Evolutionary conservation across 1,140 invertebrate genomes (phyloP), one percentile per base, ranked within the genome.

Genomic region (Drosophila micromelanica): DNA sequence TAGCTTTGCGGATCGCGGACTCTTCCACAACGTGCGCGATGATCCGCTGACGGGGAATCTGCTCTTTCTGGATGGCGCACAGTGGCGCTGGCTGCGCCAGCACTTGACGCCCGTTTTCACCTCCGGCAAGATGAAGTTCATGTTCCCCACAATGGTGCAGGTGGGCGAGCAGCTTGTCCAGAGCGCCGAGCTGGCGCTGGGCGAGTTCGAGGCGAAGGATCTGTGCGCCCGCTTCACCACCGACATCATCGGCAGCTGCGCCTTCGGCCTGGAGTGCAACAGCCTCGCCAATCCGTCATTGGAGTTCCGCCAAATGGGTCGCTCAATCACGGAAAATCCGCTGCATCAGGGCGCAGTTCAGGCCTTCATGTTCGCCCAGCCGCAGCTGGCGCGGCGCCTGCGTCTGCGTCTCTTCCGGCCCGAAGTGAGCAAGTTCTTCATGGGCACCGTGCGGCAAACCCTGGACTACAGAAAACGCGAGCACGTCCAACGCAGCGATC

Each of bases 171-270:
- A 45, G 1, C 63, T 0, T 73, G 64, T 0, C 43, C 40, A 0
- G 69, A 62, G 87, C 43, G 35, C 85, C 0, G 63, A 76, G 49
- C 67, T 49, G 55, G 8, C 6, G 7, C 57, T 93, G 7, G 93
- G 27, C 94, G 80, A 93, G 93, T 45, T 93, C 93, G 37, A 84
- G 30, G 92, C 94, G 27, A 93, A 94, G 9, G 93, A 95, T 15
- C 73, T 95, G 2, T 93, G 94, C 48, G 93, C 93, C 0, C 93
- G 93, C 49, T 95, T 93, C 72, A 93, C 94, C 0, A 95, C 94
- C 40, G 95, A 95, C 85, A 91, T 94, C 2, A 94, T 94, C 17
- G 93, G 93, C 0, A 92, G 87, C 7, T 92, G 92, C 60, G 93
- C 92, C 12, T 94, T 94, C 46, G 94, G 93, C 0, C 71, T 94